phyloP scores from a whole-genome alignment of 2,113 vertebrate genomes.

The Mesitornis unicolor region DNA sequence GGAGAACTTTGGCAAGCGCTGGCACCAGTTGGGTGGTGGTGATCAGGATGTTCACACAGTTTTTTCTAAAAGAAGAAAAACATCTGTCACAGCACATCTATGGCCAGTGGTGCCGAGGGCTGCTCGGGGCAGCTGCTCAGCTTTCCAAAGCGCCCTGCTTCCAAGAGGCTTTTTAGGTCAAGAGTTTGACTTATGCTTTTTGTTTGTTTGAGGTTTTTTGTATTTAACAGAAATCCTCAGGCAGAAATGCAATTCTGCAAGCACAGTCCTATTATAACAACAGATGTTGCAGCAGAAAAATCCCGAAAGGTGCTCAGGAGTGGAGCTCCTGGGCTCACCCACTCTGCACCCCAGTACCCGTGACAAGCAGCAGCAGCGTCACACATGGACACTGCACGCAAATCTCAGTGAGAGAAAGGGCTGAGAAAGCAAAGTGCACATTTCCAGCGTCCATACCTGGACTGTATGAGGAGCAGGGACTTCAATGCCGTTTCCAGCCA shows the following conservation, averaged over 20 bases:
- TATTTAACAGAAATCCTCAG: neutral
- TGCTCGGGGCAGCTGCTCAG: neutral
- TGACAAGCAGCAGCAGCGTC: neutral
- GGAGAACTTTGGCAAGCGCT: constrained; percentile 94
- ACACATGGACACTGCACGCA: accelerated
- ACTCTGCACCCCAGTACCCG: neutral
- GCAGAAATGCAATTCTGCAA: neutral
- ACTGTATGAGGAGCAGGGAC: constrained; percentile 93
- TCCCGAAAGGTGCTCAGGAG: neutral
- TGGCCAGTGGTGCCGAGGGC: neutral
- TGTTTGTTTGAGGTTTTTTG: neutral
- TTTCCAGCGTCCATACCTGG: constrained; percentile 78
- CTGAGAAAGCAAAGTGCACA: neutral
- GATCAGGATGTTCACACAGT: constrained; percentile 94
- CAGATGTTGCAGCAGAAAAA: neutral
- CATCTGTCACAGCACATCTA: neutral
- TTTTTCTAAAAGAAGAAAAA: constrained; percentile 80
- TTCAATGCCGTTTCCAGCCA: constrained; percentile 96
- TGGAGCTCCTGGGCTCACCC: neutral
- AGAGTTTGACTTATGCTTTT: neutral
- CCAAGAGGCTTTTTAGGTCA: neutral
- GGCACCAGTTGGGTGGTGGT: constrained; percentile 98
- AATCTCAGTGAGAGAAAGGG: neutral
- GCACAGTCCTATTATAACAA: neutral
- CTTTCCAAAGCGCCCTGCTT: neutral